Conservation (phyloP, 1,140 invertebrate genomes). For the Drosophila pseudoobscura region DNA sequence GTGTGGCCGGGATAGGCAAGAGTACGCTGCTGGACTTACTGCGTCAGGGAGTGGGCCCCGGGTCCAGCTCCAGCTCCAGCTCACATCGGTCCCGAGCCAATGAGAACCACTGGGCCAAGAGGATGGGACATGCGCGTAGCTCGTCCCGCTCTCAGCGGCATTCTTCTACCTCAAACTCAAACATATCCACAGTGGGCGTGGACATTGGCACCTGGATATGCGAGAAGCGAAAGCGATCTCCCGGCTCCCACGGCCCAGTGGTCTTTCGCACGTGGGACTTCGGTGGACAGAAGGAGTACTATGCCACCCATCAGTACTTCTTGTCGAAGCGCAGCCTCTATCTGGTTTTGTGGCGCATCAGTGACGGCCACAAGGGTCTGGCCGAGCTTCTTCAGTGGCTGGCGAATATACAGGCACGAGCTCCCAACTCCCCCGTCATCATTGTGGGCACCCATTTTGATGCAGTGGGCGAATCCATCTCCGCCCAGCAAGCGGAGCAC, state of each 20-base stretch:
- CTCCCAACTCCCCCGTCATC: constrained; percentile 96
- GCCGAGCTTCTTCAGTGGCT: constrained; percentile 97
- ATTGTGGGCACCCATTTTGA: constrained; percentile 98
- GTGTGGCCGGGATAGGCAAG: constrained; percentile 95
- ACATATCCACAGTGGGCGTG: constrained; percentile 97
- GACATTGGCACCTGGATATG: constrained; percentile 98
- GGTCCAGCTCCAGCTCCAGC: constrained; percentile 37
- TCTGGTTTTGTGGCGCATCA: constrained; percentile 97
- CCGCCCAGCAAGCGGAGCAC: constrained; percentile 89
- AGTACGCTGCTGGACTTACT: constrained; percentile 96
- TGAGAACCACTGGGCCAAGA: constrained; percentile 93
- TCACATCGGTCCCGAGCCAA: constrained; percentile 68
- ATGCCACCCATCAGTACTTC: constrained; percentile 99
- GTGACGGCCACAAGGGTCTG: constrained; percentile 95
- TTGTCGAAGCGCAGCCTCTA: constrained; percentile 97
- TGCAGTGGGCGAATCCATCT: constrained; percentile 89
- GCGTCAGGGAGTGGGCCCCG: constrained; percentile 86
- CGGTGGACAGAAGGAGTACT: constrained; percentile 98
- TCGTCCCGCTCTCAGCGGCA: constrained; percentile 57
- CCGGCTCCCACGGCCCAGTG: constrained; percentile 91
- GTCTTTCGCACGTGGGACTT: constrained; percentile 99
- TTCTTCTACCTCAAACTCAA: constrained; percentile 81
- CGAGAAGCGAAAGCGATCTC: constrained; percentile 88
- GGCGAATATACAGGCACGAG: constrained; percentile 96
- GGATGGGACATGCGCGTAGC: constrained; percentile 92